Evolutionary conservation across 1,140 invertebrate genomes (phyloP).

Genomic region (Frieseomelitta varia): DNA sequence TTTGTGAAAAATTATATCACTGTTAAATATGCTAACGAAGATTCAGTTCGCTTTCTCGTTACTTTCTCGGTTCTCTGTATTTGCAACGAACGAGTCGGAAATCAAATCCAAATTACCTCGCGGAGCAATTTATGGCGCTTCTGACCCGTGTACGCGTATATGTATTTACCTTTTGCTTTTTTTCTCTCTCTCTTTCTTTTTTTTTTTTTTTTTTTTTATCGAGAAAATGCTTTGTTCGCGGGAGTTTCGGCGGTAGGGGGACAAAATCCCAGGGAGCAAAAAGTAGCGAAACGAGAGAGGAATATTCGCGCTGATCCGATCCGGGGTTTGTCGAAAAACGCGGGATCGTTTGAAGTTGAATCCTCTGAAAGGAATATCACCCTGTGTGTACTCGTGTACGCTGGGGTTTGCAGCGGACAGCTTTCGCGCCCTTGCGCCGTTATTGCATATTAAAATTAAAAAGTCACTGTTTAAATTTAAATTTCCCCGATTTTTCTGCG

Average conservation of each 20-base stretch:
- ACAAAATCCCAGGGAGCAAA: neutral
- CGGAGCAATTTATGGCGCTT: neutral
- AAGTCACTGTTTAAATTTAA: neutral
- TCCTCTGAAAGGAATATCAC: conserved; percentile 45
- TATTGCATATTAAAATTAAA: conserved; percentile 20
- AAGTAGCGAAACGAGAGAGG: neutral
- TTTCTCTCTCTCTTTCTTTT: too few species aligned
- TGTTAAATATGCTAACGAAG: neutral
- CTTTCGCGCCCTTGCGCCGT: neutral
- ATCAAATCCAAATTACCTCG: neutral
- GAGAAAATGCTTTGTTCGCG: neutral
- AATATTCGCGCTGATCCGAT: conserved; percentile 15
- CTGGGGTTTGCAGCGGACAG: neutral
- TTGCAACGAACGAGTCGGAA: neutral
- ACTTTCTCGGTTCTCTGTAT: neutral
- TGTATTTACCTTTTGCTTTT: neutral
- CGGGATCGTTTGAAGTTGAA: conserved; percentile 12
- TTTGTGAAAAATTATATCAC: neutral
- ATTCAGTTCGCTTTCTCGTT: neutral
- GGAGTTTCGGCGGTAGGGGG: neutral
- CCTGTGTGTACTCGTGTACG: neutral
- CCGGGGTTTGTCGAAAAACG: conserved; percentile 10
- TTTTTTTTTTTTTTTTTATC: too few species aligned
- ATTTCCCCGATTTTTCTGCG: neutral
- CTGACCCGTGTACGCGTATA: neutral